Percentiles rank a stretch among this genome's conserved stretches.
phyloP scores from a whole-genome alignment of 1,140 invertebrate species.

The Harpegnathos saltator region DNA sequence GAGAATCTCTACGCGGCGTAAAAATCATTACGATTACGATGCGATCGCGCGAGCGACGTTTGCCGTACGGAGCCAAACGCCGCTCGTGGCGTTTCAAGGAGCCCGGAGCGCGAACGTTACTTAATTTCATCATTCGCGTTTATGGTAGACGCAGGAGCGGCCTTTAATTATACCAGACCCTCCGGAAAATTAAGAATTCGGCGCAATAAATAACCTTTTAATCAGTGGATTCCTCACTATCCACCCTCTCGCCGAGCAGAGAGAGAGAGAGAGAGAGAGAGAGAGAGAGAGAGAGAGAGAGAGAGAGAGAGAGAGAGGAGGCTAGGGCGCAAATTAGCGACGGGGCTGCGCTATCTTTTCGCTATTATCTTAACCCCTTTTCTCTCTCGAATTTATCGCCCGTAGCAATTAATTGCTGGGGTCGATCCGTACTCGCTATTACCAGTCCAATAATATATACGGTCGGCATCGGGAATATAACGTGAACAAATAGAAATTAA shows the following conservation, averaged over 20 bases:
- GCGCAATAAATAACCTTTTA: slow-evolving; percentile 80
- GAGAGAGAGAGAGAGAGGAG: too few relatives aligned
- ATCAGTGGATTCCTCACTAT: slow-evolving; percentile 73
- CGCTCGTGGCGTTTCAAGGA: background rate
- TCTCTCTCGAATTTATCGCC: slow-evolving; percentile 68
- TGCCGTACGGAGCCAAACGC: slow-evolving; percentile 36
- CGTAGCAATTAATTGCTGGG: slow-evolving; percentile 62
- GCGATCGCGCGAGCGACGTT: slow-evolving; percentile 33
- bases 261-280: too few relatives aligned
- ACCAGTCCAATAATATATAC: slow-evolving; percentile 18
- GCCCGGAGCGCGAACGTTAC: background rate
- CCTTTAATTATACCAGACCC: slow-evolving; percentile 74
- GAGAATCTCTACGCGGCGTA: background rate
- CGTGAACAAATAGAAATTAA: slow-evolving; percentile 33
- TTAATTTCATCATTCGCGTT: slow-evolving; percentile 57
- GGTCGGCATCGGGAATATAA: slow-evolving; percentile 19
- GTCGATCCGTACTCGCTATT: slow-evolving; percentile 50
- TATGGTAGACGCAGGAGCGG: slow-evolving; percentile 16
- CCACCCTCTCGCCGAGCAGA: slow-evolving; percentile 14
- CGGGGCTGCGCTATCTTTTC: slow-evolving; percentile 69
- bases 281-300: too few relatives aligned
- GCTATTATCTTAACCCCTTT: slow-evolving; percentile 74
- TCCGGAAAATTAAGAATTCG: slow-evolving; percentile 76
- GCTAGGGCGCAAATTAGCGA: slow-evolving; percentile 72
- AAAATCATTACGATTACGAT: slow-evolving; percentile 48